phyloP scores from a whole-genome alignment of 2,888 invertebrate genomes.

The Cremastinae sp. region DNA sequence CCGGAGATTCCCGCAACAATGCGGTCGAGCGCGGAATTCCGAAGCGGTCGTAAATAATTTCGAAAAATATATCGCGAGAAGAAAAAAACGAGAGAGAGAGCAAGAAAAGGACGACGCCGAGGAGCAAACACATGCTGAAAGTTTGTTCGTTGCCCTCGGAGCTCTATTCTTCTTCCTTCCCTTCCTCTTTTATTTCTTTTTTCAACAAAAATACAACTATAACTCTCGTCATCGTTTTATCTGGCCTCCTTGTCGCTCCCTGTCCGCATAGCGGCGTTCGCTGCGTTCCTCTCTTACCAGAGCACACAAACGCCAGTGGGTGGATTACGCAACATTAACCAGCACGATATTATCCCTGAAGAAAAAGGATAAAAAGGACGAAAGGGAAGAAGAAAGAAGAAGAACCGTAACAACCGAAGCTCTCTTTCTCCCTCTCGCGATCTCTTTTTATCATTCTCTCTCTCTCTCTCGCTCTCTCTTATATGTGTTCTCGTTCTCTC shows the following conservation, averaged over 20 bases:
- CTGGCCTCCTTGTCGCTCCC: conserved; percentile 8
- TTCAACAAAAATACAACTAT: conserved; percentile 44
- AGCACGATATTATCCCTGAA: conserved; percentile 53
- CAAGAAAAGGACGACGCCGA: conserved; percentile 1
- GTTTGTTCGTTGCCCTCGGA: conserved; percentile 60
- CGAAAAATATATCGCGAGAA: conserved; percentile 35
- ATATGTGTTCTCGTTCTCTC: conserved; percentile 2
- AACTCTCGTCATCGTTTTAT: conserved; percentile 23
- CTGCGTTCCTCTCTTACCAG: conserved; percentile 9
- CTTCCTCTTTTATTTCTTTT: conserved; percentile 44
- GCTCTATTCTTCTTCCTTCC: conserved; percentile 51
- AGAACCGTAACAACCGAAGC: conserved; percentile 23
- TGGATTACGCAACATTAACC: conserved; percentile 61
- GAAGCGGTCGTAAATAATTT: conserved; percentile 66
- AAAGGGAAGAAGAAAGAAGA: conserved; percentile 14
- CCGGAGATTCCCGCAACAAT: neutral
- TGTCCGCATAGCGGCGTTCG: conserved; percentile 9
- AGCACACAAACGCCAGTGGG: conserved; percentile 47
- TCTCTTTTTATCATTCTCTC: neutral
- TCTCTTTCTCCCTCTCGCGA: neutral
- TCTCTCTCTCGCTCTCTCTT: conserved; percentile 2
- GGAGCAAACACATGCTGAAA: conserved; percentile 38
- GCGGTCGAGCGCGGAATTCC: conserved; percentile 60
- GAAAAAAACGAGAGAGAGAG: conserved; percentile 7
- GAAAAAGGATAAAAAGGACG: conserved; percentile 56